Conservation (phyloP, 2,797 vertebrate species). For the Pantherophis vulpinus region DNA sequence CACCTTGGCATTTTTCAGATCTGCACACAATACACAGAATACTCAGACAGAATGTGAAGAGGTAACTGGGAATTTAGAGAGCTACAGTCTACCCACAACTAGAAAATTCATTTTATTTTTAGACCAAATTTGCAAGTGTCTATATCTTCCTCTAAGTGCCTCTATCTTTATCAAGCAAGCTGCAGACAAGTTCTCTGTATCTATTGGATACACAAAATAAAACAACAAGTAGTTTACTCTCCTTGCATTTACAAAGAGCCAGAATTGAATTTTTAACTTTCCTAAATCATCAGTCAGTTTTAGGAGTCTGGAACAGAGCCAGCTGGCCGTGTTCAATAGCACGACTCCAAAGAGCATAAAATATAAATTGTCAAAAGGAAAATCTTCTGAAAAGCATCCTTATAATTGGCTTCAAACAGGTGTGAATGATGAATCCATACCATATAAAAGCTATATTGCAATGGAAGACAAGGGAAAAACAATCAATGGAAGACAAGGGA, state of each 20-base stretch:
- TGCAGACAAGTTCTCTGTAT: neutral
- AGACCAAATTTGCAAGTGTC: neutral
- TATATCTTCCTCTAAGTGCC: neutral
- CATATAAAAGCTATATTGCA: neutral
- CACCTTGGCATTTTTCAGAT: neutral
- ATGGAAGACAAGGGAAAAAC: neutral
- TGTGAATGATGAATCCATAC: neutral
- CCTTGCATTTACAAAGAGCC: neutral
- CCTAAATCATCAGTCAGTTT: neutral
- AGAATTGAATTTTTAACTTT: neutral
- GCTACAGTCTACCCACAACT: neutral
- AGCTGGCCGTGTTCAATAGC: neutral
- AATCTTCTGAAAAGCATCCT: neutral
- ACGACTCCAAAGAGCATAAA: neutral
- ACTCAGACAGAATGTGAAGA: neutral
- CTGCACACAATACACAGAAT: neutral
- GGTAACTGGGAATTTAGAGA: neutral
- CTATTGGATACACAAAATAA: neutral
- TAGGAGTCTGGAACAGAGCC: neutral
- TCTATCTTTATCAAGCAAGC: neutral
- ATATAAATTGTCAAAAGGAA: neutral
- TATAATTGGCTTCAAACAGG: neutral
- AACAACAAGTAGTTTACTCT: neutral
- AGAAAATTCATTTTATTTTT: neutral
- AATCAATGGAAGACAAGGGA: neutral